A percentile compares a stretch with the other conserved stretches of the same genome.
Conservation (phyloP, 2,888 invertebrate genomes). For the Hydrotaea diabolus region DNA sequence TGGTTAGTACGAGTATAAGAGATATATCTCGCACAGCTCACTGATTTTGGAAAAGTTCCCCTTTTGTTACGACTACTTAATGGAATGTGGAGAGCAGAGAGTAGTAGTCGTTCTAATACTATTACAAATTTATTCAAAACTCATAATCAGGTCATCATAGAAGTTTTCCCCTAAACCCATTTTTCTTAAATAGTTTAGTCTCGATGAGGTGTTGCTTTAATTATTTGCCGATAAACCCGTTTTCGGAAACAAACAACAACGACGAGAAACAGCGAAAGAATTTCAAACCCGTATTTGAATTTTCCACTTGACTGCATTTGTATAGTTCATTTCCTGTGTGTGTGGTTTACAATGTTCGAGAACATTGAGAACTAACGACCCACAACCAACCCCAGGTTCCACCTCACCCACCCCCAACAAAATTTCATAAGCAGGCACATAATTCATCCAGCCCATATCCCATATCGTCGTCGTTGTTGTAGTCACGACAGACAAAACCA, state of each 20-base stretch:
- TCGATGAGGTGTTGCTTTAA: not conserved
- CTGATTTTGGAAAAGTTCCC: too few species aligned
- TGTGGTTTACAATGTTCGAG: too few species aligned
- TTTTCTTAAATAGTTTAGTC: not conserved
- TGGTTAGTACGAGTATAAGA: too few species aligned
- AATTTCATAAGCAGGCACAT: not conserved
- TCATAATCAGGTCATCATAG: not conserved
- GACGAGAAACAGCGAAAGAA: not conserved
- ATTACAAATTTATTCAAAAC: too few species aligned
- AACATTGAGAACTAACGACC: not conserved
- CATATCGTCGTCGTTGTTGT: not conserved
- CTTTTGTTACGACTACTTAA: too few species aligned
- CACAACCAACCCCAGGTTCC: not conserved
- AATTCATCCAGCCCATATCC: not conserved
- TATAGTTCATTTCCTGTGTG: not conserved
- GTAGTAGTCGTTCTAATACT: too few species aligned
- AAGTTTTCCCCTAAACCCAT: too few species aligned
- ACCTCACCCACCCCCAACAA: not conserved
- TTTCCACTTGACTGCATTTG: not conserved
- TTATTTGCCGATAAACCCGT: not conserved
- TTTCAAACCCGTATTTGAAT: not conserved
- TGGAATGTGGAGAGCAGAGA: too few species aligned
- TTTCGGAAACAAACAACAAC: conserved; percentile 9
- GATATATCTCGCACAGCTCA: too few species aligned
- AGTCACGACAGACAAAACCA: not conserved